phyloP scores from a whole-genome alignment of 2,888 invertebrate species.

The Scaptomyza parva region DNA sequence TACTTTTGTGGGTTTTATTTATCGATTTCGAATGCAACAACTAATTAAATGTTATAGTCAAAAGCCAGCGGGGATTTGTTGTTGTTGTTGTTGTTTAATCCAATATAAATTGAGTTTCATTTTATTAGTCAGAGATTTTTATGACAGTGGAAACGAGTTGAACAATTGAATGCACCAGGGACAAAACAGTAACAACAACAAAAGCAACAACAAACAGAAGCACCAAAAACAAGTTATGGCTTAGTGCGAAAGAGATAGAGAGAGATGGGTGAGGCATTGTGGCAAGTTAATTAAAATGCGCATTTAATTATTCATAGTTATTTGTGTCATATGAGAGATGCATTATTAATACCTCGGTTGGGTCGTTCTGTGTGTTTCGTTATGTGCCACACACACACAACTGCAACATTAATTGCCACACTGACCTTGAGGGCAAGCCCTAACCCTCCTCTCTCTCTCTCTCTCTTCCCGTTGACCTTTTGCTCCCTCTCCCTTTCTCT shows the following conservation, averaged over 20 bases:
- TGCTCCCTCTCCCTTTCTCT: not conserved
- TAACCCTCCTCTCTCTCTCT: conserved; percentile 26
- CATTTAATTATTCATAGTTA: conserved; percentile 74
- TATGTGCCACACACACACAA: conserved; percentile 8
- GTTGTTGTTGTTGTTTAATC: conserved; percentile 17
- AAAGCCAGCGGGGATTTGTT: conserved; percentile 8
- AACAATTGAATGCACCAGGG: conserved; percentile 38
- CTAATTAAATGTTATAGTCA: conserved; percentile 13
- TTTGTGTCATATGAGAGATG: conserved; percentile 68
- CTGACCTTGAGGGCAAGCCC: conserved; percentile 37
- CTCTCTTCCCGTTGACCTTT: too few species aligned
- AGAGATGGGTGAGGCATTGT: conserved; percentile 30
- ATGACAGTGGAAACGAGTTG: conserved; percentile 26
- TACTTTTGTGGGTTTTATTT: too few species aligned
- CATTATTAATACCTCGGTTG: conserved; percentile 58
- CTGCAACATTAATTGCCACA: conserved; percentile 62
- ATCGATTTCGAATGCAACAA: not conserved
- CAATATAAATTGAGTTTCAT: conserved; percentile 27
- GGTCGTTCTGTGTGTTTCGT: not conserved
- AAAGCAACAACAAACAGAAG: not conserved
- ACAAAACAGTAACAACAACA: not conserved
- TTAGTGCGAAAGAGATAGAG: not conserved
- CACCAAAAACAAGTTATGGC: not conserved
- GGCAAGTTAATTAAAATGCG: conserved; percentile 73
- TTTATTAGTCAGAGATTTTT: conserved; percentile 54